phyloP scores from a whole-genome alignment of 2,888 invertebrate species.

The Conistra vaccinii region DNA sequence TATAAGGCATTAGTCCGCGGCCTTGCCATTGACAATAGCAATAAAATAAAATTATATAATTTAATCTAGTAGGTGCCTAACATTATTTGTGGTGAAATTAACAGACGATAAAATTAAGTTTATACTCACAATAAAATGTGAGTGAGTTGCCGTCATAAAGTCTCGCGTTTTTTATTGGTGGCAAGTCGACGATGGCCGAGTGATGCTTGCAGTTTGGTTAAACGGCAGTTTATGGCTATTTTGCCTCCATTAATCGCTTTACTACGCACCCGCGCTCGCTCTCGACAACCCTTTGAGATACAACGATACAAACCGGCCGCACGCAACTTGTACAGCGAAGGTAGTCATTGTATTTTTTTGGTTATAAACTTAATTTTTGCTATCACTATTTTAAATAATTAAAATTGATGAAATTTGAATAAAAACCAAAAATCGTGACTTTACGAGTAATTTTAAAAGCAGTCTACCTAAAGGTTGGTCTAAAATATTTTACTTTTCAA shows the following conservation, averaged over 20 bases:
- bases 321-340: constrained; percentile 32
- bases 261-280: constrained; percentile 87
- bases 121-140: constrained; percentile 91
- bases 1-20: constrained; percentile 74
- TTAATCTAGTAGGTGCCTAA: constrained; percentile 86
- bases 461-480: neutral
- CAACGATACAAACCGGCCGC: constrained; percentile 43
- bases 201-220: constrained; percentile 91
- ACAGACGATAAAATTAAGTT: constrained; percentile 91
- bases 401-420: too few relatives aligned
- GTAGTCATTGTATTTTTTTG: constrained; percentile 9
- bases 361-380: neutral
- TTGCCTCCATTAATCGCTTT: constrained; percentile 91
- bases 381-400: too few relatives aligned
- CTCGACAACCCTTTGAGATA: constrained; percentile 81
- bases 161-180: constrained; percentile 91
- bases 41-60: constrained; percentile 87
- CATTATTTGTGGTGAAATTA: constrained; percentile 91
- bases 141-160: constrained; percentile 91
- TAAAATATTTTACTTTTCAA: neutral
- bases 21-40: constrained; percentile 84
- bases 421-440: neutral
- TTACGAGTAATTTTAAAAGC: neutral
- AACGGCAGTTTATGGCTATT: constrained; percentile 90
- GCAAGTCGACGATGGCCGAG: constrained; percentile 86